phyloP scores from a whole-genome alignment of 2,888 invertebrate species.

The Minunthozetes semirufus region DNA sequence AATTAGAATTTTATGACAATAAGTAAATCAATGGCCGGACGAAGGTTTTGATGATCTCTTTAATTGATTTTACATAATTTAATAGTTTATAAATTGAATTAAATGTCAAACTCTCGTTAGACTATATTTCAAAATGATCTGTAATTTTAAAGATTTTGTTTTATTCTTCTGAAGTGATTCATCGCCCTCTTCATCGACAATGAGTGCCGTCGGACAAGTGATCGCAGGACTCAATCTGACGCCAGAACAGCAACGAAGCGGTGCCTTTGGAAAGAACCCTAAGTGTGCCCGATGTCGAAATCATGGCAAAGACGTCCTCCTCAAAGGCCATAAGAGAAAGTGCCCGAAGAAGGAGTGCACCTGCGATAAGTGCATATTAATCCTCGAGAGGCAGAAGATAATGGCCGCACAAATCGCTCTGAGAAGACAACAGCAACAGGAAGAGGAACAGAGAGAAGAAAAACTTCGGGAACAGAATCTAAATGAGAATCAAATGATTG shows the following conservation, averaged over 20 bases:
- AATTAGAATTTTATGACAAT: too few relatives aligned
- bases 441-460: constrained; percentile 30
- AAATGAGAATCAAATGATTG: too few relatives aligned
- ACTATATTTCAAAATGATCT: too few relatives aligned
- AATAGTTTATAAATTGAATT: too few relatives aligned
- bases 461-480: background rate
- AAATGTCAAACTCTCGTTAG: too few relatives aligned
- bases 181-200: too few relatives aligned
- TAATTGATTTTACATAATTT: too few relatives aligned
- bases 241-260: background rate
- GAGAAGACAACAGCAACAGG: constrained; percentile 37
- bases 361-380: constrained; percentile 36
- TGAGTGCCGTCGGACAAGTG: background rate
- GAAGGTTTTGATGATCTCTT: too few relatives aligned
- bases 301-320: constrained; percentile 24
- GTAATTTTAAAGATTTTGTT: too few relatives aligned
- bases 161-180: too few relatives aligned
- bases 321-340: constrained; percentile 35
- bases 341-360: constrained; percentile 32
- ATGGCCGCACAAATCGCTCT: constrained; percentile 38
- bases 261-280: constrained; percentile 22
- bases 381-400: constrained; percentile 36
- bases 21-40: too few relatives aligned
- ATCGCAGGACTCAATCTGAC: background rate
- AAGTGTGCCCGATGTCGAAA: constrained; percentile 37